Base-by-base conservation (phyloP, 1,140 invertebrate genomes). In the Trichonephila clavipes region DNA sequence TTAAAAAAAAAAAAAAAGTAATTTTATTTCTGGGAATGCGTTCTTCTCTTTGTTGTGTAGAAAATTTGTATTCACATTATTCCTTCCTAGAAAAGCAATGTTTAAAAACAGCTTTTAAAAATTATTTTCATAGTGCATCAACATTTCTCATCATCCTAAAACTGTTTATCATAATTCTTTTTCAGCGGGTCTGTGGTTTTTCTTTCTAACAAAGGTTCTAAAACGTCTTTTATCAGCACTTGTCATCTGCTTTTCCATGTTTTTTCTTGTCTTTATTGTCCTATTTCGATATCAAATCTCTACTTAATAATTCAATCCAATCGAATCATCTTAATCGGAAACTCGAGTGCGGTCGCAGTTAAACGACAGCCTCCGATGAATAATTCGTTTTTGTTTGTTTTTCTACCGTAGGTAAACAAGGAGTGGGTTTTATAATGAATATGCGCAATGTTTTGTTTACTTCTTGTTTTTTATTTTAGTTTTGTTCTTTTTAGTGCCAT, bases 301-400 rank as follows among this genome's bases (percentile, higher is more conserved):
- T 5, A 18, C 14, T 77, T 77, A 40, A 18, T 18, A 40, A 40
- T 34, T 18, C 34, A 24, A 28, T 77, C 34, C 72, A 77, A 34
- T 28, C 28, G n/a, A 77, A 77, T 77, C 34, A 18, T 77, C 34
- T 77, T 19, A 40, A 77, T 77, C 28, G 28, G 58, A 62, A 62
- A 87, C 85, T 28, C 16, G 59, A 87, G 59, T 28, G 19, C 58
- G 85, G 51, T 87, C 59, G 40, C 51, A 61, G 51, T 85, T 59
- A 59, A 28, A 21, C 58, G 58, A 28, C 18, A 86, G 4, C 40
- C 6, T 6, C 58, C 58, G 19, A 87, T 87, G 85, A 77, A 77
- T 77, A 77, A 58, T 72, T n/a, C 88, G n/a, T 24, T 66, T 89
- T 51, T 69, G 62, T 89, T 89, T 89, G 51, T 89, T 12, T 66